Percentiles rank a stretch among this genome's conserved stretches.
phyloP scores from a whole-genome alignment of 2,888 invertebrate species.

The Mythimna albipuncta region DNA sequence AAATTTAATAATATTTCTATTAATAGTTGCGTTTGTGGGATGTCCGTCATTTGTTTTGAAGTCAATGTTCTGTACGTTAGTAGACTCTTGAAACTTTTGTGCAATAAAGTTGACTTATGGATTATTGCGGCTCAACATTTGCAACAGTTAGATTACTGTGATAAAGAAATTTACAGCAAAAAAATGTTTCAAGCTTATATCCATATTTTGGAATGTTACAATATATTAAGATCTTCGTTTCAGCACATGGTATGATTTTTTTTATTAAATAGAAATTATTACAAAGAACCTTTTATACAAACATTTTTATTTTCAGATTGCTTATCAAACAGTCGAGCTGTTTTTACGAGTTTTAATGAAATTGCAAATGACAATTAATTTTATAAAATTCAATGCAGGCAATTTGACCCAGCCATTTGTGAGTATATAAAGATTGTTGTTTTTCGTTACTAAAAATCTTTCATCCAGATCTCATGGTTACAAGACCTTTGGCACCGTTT shows the following conservation, averaged over 20 bases:
- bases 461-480: no score
- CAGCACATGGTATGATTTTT: no score
- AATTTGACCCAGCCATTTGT: background rate
- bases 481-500: no score
- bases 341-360: constrained; percentile 10
- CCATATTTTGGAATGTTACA: constrained; percentile 29
- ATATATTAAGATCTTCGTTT: background rate
- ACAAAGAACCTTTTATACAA: background rate
- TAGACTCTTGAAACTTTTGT: constrained; percentile 22
- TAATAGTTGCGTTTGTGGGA: background rate
- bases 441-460: no score
- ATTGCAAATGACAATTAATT: background rate
- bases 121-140: constrained; percentile 6
- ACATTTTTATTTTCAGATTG: background rate
- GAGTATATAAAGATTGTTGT: background rate
- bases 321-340: constrained; percentile 5
- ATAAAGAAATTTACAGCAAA: background rate
- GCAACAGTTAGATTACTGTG: background rate
- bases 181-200: constrained; percentile 30
- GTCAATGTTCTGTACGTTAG: constrained; percentile 13
- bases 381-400: background rate
- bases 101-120: constrained; percentile 43
- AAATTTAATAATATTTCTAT: no score
- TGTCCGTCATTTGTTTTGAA: constrained; percentile 15
- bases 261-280: no score